These are phyloP conservation scores for Cotesia vestalis DNA, from an alignment of 1,140 invertebrate species.

Conservation along the genomic window DNA sequence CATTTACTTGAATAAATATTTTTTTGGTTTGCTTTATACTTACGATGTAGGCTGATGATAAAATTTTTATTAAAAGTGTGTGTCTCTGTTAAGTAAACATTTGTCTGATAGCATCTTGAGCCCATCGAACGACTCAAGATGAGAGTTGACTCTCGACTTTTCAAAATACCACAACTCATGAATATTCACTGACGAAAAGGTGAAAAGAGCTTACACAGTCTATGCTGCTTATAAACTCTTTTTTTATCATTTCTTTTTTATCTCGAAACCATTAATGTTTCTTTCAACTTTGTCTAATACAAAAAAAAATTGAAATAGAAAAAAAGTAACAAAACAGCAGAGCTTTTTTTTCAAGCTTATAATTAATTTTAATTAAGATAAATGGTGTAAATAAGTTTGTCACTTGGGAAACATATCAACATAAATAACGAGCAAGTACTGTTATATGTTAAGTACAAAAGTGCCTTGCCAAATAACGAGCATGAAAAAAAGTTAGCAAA, in stretches of 20 bases:
- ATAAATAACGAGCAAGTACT: too few species aligned
- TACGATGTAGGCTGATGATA: constrained; percentile 24
- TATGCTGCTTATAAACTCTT: background rate
- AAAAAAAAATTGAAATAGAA: too few species aligned
- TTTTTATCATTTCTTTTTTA: background rate
- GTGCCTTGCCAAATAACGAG: background rate
- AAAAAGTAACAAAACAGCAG: too few species aligned
- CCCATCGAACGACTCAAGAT: constrained; percentile 25
- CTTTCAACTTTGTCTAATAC: background rate
- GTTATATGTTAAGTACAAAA: background rate
- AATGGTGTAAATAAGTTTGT: constrained; percentile 10
- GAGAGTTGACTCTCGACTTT: background rate
- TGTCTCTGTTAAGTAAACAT: constrained; percentile 26
- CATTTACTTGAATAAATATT: constrained; percentile 1
- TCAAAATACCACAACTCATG: constrained; percentile 9
- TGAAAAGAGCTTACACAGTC: background rate
- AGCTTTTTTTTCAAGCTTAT: background rate
- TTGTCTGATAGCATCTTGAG: constrained; percentile 32
- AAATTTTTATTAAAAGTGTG: constrained; percentile 18
- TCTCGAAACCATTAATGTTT: background rate
- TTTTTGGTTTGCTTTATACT: constrained; percentile 8
- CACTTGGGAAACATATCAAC: background rate
- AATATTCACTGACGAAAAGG: constrained; percentile 15
- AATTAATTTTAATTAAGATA: too few species aligned
- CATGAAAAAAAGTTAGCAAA: background rate